Evolutionary conservation across 2,113 vertebrate genomes (phyloP), one percentile per base, ranked within the genome.

Genomic region (Oncorhynchus masou): DNA sequence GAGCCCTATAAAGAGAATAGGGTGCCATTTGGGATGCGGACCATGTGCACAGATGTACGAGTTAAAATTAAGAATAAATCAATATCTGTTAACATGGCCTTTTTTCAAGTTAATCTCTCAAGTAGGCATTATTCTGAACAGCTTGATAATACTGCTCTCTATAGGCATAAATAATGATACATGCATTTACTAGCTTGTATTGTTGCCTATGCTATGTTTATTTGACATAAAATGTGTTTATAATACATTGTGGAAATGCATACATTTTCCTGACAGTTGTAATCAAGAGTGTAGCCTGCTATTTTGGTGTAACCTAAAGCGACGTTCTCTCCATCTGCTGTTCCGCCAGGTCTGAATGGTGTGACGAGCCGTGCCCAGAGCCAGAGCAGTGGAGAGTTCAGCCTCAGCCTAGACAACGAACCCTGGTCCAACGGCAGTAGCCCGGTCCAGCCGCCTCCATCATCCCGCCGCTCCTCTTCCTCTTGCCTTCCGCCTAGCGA

Each of bases 371-470:
- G 96, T 75, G 95, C 95, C 1, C 95, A 96, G n/a, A 98, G 96
- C 76, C 95, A 97, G 86, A 97, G 96, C 93, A 97, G 96, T 1
- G 94, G 95, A 34, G 97, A 97, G 77, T 97, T 96, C 83, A 96
- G 91, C 51, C 90, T 96, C 79, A 27, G 27, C 27, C 27, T 27
- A 27, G 96, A 97, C 51, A 94, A 95, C 7, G 96, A 97, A 82
- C 91, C 94, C 1, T 97, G 95, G 95, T 97, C 95, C 68, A 96
- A 94, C 84, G 95, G 94, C 88, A 96, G 95, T 93, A 97, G 95
- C 83, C 96, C 96, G 0, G 83, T 95, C 57, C 96, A 96, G 84
- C 94, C 94, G 76, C 78, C 83, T 4, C 87, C 73, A 1, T 79
- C 39, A 45, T 45, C 95, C 77, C 94, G 92, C 82, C 93, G 91